Evolutionary conservation across 2,888 invertebrate species (phyloP).

Genomic region (Trachelus tabidus): DNA sequence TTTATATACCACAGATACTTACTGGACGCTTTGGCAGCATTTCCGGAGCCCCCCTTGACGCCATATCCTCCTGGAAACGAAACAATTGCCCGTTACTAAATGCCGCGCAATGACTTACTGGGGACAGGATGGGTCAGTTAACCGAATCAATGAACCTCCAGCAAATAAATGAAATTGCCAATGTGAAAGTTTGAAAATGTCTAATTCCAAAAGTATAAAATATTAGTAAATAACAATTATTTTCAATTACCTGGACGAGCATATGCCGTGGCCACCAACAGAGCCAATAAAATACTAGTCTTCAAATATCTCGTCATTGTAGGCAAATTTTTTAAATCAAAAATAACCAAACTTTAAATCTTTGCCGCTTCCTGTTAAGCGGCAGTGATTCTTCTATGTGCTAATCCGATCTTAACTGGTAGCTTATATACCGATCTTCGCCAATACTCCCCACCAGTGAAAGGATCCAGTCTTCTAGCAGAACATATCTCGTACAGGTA

Average conservation of each 20-base stretch:
- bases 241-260: slow-evolving; percentile 13
- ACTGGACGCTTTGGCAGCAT: slow-evolving; percentile 9
- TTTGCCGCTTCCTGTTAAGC: neutral
- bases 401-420: slow-evolving; percentile 11
- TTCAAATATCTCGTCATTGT: no score
- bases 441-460: slow-evolving; percentile 10
- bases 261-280: slow-evolving; percentile 5
- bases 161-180: no score
- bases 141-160: no score
- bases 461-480: slow-evolving; percentile 7
- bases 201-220: no score
- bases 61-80: slow-evolving; percentile 17
- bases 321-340: no score
- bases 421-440: slow-evolving; percentile 16
- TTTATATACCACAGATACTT: slow-evolving; percentile 6
- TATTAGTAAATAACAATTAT: no score
- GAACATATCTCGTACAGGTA: neutral
- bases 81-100: slow-evolving; percentile 11
- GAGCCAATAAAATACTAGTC: neutral
- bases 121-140: neutral
- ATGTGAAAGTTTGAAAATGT: no score
- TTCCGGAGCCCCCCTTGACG: slow-evolving; percentile 18
- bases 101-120: neutral
- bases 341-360: neutral
- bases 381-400: neutral